Evolutionary conservation across 2,888 invertebrate genomes (phyloP), one percentile per base, ranked within the genome.

Genomic region (Chloroclystis v-ata): DNA sequence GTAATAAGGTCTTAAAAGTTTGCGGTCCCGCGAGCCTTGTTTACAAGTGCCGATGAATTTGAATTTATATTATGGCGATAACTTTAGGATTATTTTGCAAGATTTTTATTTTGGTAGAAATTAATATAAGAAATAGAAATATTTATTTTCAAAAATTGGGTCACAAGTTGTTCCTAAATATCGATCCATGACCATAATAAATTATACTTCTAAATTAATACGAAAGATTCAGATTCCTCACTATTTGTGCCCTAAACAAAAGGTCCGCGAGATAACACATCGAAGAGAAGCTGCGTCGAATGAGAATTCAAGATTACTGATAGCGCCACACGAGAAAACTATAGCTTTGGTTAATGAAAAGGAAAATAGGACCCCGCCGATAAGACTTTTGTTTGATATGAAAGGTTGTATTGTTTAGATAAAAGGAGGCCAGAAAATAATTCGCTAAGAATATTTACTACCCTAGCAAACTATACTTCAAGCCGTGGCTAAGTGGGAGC

Each of bases 1-100:
- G 49, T 55, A 43, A 52, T 51, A 49, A 46, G 47, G 47, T 49
- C 54, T 56, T 47, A 30, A 47, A 47, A 49, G 49, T 47, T 52
- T 30, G 52, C 37, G 33, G 28, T 28, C 28, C n/a, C 37, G 28
- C 7, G 32, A 33, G 42, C 20, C 24, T 42, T 48, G 40, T 47
- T 54, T 52, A 37, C 28, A 42, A 37, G 32, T 45, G 25, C 13
- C 41, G 20, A n/a, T 28, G 16, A 41, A 24, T 30, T 9, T 12
- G 30, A 24, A 32, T 41, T 41, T 30, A n/a, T n/a, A n/a, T 25
- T 25, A 32, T 14, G 2, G 35, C 11, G 28, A 20, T 20, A 10
- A 35, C 20, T 20, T 10, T 10, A 20, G 14, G 3, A 35, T 8
- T 20, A 20, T 5, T 20, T 20, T 20, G 5, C 20, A 5, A 20